phyloP scores from a whole-genome alignment of 2,113 vertebrate genomes.

The Pithys albifrons region DNA sequence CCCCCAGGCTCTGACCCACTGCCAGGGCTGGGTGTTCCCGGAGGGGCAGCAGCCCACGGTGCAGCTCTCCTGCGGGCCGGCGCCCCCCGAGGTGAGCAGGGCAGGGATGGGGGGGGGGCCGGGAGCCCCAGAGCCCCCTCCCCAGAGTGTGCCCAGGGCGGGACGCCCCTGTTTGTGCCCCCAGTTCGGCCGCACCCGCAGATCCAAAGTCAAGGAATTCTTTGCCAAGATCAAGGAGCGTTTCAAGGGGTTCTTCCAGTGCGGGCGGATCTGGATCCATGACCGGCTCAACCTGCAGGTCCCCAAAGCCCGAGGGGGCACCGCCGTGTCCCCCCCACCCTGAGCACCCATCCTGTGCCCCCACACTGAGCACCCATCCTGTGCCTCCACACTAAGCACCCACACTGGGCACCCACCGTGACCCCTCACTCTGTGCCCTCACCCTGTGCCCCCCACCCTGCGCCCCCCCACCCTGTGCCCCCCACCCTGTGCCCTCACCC shows the following conservation, averaged over 20 bases:
- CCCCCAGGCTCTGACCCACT: neutral
- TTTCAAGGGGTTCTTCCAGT: neutral
- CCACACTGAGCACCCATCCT: too few relatives aligned
- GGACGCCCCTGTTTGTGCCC: fast-evolving
- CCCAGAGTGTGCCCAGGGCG: fast-evolving
- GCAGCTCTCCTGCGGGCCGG: neutral
- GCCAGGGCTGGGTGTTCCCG: neutral
- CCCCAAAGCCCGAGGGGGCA: neutral
- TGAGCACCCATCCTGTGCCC: too few relatives aligned
- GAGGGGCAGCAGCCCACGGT: neutral
- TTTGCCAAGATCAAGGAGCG: neutral
- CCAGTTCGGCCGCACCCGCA: fast-evolving
- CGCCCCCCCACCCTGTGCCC: too few relatives aligned
- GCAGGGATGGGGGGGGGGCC: neutral
- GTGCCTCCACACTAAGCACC: too few relatives aligned
- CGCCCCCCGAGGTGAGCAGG: fast-evolving
- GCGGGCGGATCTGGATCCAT: neutral
- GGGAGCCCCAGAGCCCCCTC: neutral
- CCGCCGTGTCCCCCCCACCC: neutral
- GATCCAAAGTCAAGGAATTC: neutral
- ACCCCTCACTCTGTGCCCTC: too few relatives aligned
- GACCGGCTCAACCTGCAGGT: neutral
- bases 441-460: too few relatives aligned
- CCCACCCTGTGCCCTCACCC: too few relatives aligned
- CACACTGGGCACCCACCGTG: too few relatives aligned